Evolutionary conservation across 2,797 vertebrate genomes (phyloP), one percentile per base, ranked within the genome.

Genomic region (Anas bahamensis): DNA sequence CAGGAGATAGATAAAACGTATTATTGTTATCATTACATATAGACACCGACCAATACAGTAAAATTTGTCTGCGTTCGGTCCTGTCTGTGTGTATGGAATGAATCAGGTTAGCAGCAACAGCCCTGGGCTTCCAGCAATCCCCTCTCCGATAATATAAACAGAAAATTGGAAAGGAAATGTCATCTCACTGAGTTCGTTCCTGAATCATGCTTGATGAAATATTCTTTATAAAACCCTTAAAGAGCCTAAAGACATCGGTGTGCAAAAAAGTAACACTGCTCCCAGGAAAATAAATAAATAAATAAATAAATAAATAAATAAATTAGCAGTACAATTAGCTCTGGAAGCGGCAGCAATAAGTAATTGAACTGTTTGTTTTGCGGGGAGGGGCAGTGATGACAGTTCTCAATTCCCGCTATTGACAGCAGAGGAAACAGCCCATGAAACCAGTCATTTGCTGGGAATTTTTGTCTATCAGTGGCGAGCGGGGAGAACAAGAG

Each of bases 321-420:
- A 46, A 97, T 97, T 97, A 98, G 97, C 96, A 93, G 88, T 76
- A 91, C 97, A 96, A 97, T 97, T 96, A 97, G 93, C 89, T 94
- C 94, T 94, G 85, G 69, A 71, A 96, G 96, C 93, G 84, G 94
- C 29, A 76, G 83, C 23, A n/a, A 90, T 91, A 97, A 97, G 96
- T 96, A 97, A 96, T 87, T 83, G 96, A 83, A 88, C 72, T 57
- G 85, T 84, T 61, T 86, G 94, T 88, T 79, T 60, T 19, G 6
- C 65, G 95, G 79, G 95, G 95, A 96, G 89, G 96, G 95, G 70
- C 9, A 46, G 66, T 33, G 31, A 93, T 71, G 96, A 80, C 96
- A 94, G 93, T 66, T 87, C 96, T 83, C 94, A 61, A 92, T 81
- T 92, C 94, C 93, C 48, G 11, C 89, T 93, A 91, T 74, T 65